Base-by-base conservation (phyloP, 2,113 vertebrate species). In the Lagopus leucura region DNA sequence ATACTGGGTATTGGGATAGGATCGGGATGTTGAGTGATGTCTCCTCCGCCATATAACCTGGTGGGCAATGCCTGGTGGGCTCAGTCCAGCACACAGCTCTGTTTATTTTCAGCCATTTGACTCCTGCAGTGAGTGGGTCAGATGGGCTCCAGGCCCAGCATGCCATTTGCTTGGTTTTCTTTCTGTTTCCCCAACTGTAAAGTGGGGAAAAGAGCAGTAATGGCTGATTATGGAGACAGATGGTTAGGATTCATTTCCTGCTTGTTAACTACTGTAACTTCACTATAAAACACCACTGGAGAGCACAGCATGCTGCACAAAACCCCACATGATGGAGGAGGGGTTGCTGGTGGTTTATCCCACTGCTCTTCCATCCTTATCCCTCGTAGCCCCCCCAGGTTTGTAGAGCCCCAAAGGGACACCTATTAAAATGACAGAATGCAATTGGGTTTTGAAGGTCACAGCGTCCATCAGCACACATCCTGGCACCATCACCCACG, bases 221-320 rank as follows among this genome's bases (percentile, higher is more conserved):
- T 52, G 36, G 47, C 78, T 94, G 84, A 87, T 91, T 72, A 70
- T 91, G 0, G 0, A 89, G 85, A 88, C 89, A 87, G 83, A 91
- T 87, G 81, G 86, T 89, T 89, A 54, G 81, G 74, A 73, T 90
- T 63, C 58, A 76, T 50, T 90, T 92, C 63, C 63, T 95, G 54
- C 48, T 93, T 1, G 0, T 87, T 94, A 81, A 93, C 61, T 82
- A 79, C 63, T 85, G 69, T 84, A 76, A 86, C 57, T 60, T 75
- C 81, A 27, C 81, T 82, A 78, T 90, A 61, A 79, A 60, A 65
- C 24, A 1, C 66, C 8, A 1, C 77, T 69, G 81, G 86, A 76
- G 71, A 73, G 55, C 81, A 70, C 38, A 25, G 58, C 12, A 19
- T 65, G 28, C 86, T 89, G 48, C 34, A 78, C 64, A 47, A 91